Percentiles rank a stretch among this genome's conserved stretches.
These are phyloP conservation scores for Patagioenas fasciata DNA, from an alignment of 2,113 vertebrate species.

Conservation along the genomic window DNA sequence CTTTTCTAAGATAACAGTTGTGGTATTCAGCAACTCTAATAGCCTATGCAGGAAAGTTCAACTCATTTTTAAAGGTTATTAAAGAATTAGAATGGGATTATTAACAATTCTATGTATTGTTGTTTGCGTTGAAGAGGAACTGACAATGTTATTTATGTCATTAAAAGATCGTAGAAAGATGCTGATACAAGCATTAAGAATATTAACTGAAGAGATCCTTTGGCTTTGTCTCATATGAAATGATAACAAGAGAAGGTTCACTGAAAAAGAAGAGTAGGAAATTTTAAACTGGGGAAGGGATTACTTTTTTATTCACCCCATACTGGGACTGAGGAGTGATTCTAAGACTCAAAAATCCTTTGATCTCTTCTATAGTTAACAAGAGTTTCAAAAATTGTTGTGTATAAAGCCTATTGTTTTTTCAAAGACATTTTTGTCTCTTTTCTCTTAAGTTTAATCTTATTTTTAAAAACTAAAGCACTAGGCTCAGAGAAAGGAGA, in stretches of 20 bases:
- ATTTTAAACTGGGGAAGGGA: not conserved
- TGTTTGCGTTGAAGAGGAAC: not conserved
- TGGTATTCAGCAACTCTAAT: not conserved
- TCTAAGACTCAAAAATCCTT: not conserved
- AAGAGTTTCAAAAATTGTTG: not conserved
- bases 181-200: not conserved
- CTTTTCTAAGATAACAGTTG: not conserved
- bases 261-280: not conserved
- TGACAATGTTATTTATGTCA: not conserved
- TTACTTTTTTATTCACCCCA: not conserved
- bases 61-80: not conserved
- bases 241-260: not conserved
- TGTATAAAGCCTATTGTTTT: not conserved
- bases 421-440: not conserved
- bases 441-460: not conserved
- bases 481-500: not conserved
- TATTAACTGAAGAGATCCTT: not conserved
- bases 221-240: not conserved
- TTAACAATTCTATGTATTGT: not conserved
- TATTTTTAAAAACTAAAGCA: not conserved
- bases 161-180: not conserved
- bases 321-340: not conserved
- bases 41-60: not conserved
- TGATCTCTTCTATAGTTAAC: not conserved
- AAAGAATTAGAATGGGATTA: not conserved